Evolutionary conservation across 2,797 vertebrate genomes (phyloP), one percentile per base, ranked within the genome.

Genomic region (Catostomus latipinnis): DNA sequence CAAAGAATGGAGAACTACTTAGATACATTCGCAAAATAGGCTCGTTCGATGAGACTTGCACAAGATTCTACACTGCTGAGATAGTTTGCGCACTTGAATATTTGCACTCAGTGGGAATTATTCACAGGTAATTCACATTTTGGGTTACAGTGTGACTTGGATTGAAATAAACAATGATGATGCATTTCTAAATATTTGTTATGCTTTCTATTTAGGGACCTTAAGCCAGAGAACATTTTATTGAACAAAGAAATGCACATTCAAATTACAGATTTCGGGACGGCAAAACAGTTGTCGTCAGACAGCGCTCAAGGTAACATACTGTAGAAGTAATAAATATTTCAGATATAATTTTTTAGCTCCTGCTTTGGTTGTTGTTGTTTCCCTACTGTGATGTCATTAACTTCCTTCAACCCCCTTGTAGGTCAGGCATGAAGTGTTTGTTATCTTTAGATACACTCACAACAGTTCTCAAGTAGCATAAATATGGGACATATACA

Each of bases 1-100:
- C 98, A 85, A 99, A 99, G 93, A 99, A 99, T 0, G 98, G 98
- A 85, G 98, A 99, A 87, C 94, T 99, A 49, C 95, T 99, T 80
- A 97, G 98, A 91, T 99, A 99, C 90, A 99, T 99, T 91, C 96
- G 98, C 87, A 99, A 99, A 94, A 98, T 98, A 11, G 97, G 98
- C 87, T 99, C 98, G 6, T 99, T 99, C 84, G 98, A 99, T 90
- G 98, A 99, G 92, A 98, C 96, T 69, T 99, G 98, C 90, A 99
- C 98, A 80, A 95, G 97, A 84, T 99, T 99, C 93, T 99, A 99
- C 89, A 95, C 97, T 0, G 97, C 98, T 81, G 97, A 99, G 94
- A 96, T 98, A 87, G 97, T 99, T 86, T 95, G 94, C 87, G 96
- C 98, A 66, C 92, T 99, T 89, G 96, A 99, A 90, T 98, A 99